A percentile compares a stretch with the other conserved stretches of the same genome.
These are phyloP conservation scores for Eupithecia exiguata DNA, from an alignment of 2,888 invertebrate genomes.

Conservation along the genomic window DNA sequence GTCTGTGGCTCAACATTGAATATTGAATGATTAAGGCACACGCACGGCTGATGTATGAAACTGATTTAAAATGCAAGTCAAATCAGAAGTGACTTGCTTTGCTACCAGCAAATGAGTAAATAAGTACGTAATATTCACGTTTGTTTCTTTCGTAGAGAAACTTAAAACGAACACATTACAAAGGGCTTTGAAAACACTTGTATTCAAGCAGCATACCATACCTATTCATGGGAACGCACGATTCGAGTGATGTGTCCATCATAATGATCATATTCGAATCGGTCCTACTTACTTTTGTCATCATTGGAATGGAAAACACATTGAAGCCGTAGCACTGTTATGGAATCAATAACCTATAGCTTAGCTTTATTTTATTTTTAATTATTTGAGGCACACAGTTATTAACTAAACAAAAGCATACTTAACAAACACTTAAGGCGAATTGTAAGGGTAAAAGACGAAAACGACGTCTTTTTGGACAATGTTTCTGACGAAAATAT, in stretches of 20 bases:
- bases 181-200: conserved; percentile 21
- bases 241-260: conserved; percentile 21
- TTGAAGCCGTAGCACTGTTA: not conserved
- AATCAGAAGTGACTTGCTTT: conserved; percentile 8
- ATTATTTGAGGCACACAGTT: too few species aligned
- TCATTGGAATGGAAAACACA: not conserved
- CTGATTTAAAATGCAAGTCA: conserved; percentile 19
- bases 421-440: too few species aligned
- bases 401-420: too few species aligned
- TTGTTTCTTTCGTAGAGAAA: conserved; percentile 26
- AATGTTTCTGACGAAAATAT: too few species aligned
- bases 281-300: not conserved
- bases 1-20: not conserved
- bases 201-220: conserved; percentile 25
- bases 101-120: not conserved
- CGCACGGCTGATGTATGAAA: conserved; percentile 15
- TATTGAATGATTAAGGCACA: not conserved
- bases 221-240: conserved; percentile 29
- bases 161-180: conserved; percentile 19
- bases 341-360: not conserved
- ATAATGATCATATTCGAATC: conserved; percentile 31
- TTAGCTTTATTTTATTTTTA: too few species aligned
- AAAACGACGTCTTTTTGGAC: too few species aligned
- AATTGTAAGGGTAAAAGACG: too few species aligned
- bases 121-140: conserved; percentile 11